Evolutionary conservation across 1,140 invertebrate species (phyloP), one percentile per base, ranked within the genome.

Genomic region (Lanistes nyassanus): DNA sequence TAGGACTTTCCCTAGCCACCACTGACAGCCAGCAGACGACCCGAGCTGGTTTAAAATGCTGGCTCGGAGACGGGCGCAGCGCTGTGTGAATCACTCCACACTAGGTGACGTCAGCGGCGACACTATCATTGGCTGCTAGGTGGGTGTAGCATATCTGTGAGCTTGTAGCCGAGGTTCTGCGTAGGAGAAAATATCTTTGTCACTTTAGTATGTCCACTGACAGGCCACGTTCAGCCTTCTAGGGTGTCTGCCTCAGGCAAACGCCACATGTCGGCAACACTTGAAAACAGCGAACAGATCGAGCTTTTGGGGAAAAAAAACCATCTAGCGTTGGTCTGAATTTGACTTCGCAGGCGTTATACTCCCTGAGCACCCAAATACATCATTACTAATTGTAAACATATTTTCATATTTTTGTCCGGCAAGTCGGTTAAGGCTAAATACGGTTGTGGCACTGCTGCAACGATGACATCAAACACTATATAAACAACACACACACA

Each of bases 21-120:
- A 31, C 65, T 39, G 65, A 39, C 19, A 39, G 65, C 42, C 65
- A 66, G 65, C 65, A 66, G 42, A 42, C 42, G 65, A 42, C 42
- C 39, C 13, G 16, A 9, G 34, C 31, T 23, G 62, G 21, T 31
- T 23, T 31, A 36, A 23, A 37, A 65, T 36, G 31, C 13, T 11
- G 23, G 65, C 36, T n/a, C 34, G 2, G n/a, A n/a, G 9, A 42
- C 26, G 4, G 36, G 31, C n/a, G 31, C 36, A 42, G 65, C 36
- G 21, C 37, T 11, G 16, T 13, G 31, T 66, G 65, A 66, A 39
- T 66, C 65, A 66, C 65, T 37, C 65, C 2, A 6, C 62, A n/a
- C 37, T 9, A 9, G 11, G 65, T 66, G 65, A 66, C 65, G 65
- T 66, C 65, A 66, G 26, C 7, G 3, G 21, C 29, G 62, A 9